A percentile compares a stretch with the other conserved stretches of the same genome.
Evolutionary conservation across 2,888 invertebrate genomes (phyloP).

Genomic region (Listrodromus nycthemerus): DNA sequence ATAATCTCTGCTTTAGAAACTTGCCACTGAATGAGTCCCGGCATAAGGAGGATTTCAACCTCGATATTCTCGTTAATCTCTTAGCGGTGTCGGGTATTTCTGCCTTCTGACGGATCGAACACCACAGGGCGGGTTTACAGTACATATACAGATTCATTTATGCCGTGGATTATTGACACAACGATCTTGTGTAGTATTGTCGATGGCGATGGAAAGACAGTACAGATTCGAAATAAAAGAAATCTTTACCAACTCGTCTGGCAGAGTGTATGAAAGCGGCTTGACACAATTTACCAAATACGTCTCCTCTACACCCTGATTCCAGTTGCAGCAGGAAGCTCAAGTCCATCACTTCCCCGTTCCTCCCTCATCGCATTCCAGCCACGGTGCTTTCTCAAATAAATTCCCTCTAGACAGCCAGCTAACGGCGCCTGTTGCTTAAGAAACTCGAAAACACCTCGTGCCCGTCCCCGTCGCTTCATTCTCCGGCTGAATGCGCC

Average conservation of each 20-base stretch:
- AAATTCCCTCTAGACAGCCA: conserved; percentile 62
- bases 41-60: conserved; percentile 27
- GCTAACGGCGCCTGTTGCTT: conserved; percentile 71
- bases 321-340: conserved; percentile 12
- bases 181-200: not conserved
- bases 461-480: not conserved
- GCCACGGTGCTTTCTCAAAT: conserved; percentile 42
- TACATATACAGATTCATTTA: conserved; percentile 22
- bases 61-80: conserved; percentile 38
- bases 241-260: not conserved
- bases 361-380: conserved; percentile 30
- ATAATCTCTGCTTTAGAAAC: conserved; percentile 63
- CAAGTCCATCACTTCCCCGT: not conserved
- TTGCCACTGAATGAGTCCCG: conserved; percentile 50
- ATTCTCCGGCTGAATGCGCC: conserved; percentile 10
- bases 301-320: conserved; percentile 9
- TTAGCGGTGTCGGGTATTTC: conserved; percentile 1
- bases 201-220: not conserved
- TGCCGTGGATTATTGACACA: not conserved
- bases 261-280: not conserved
- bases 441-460: conserved; percentile 41
- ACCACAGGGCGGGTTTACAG: not conserved
- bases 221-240: not conserved
- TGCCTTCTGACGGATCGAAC: conserved; percentile 36
- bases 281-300: conserved; percentile 3